Base-by-base conservation (phyloP, 2,888 invertebrate genomes). In the Phortica magna region DNA sequence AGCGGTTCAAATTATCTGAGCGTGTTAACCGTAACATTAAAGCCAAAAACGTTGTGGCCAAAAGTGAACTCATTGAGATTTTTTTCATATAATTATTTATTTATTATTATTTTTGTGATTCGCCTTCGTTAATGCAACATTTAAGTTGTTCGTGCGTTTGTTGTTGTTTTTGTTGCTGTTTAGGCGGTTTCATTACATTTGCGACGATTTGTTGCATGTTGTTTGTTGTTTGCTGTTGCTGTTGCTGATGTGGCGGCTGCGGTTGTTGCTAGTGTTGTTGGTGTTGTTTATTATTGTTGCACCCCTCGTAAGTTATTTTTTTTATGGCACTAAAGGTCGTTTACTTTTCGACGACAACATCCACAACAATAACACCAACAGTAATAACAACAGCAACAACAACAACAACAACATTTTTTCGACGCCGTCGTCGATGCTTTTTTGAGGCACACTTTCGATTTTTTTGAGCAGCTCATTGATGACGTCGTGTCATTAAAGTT, bases 261-360 rank as follows among this genome's bases (percentile, higher is more conserved):
- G 31, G 12, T n/a, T 22, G 80, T 85, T 87, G 77, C 79, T 79
- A 77, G 74, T 78, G 77, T 70, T 79, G 80, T 82, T 83, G 78
- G 74, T 82, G 76, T 53, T 78, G 75, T 74, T 70, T 59, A 39
- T 64, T 61, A 68, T 7, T 73, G 74, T 61, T 10, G 22, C 22
- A 61, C 19, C 61, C 17, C 19, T 19, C 42, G 31, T 42, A 14
- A 39, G n/a, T 73, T 65, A 10, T 76, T 78, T 84, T 86, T 87
- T 89, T 85, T 89, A 89, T 88, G 90, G 89, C 87, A 83, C 81
- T 88, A 90, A 90, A 90, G 90, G 90, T 89, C 90, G 90, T 90
- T 89, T 89, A 90, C 90, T 90, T 90, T 90, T 90, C 84, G 90
- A 89, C 88, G 83, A 82, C 83, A 87, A 87, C 84, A 87, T 84